Conservation (phyloP, 2,888 invertebrate species). For the Parasteatoda lunata region DNA sequence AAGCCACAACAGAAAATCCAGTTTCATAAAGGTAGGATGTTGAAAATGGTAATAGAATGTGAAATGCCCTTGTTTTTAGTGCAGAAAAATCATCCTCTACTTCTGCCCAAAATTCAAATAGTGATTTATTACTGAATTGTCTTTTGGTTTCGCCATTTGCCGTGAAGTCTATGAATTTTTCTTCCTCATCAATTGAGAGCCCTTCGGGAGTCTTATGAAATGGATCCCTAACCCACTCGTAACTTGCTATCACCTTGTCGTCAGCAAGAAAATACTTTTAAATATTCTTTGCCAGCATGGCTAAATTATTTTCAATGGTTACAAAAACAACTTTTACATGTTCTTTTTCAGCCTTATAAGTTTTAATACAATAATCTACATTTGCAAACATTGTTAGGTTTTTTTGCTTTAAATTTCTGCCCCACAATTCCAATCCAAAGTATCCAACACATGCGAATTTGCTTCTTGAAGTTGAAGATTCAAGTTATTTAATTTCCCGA, state of each 20-base stretch:
- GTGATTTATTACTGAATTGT: too few relatives aligned
- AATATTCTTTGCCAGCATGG: not conserved
- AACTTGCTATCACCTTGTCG: not conserved
- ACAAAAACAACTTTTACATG: constrained; percentile 32
- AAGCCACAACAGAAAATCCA: too few relatives aligned
- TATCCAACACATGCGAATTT: too few relatives aligned
- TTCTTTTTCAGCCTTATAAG: constrained; percentile 28
- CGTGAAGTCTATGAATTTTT: too few relatives aligned
- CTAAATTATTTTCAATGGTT: constrained; percentile 13
- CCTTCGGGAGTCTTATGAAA: constrained; percentile 25
- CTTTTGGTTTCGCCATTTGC: too few relatives aligned
- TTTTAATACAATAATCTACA: constrained; percentile 9
- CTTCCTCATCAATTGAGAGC: constrained; percentile 15
- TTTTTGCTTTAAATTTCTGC: constrained; percentile 5
- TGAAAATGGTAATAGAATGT: too few relatives aligned
- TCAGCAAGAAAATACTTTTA: not conserved
- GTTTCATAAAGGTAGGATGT: too few relatives aligned
- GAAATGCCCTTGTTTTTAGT: too few relatives aligned
- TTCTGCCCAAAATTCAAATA: too few relatives aligned
- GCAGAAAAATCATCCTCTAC: too few relatives aligned
- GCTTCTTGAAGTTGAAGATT: too few relatives aligned
- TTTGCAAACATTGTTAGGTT: not conserved
- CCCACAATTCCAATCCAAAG: not conserved
- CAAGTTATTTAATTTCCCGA: too few relatives aligned
- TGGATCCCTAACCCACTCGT: not conserved